A percentile compares a stretch with the other conserved stretches of the same genome.
These are phyloP conservation scores for Perognathus longimembris DNA, from an alignment of 2,113 vertebrate species.

Conservation along the genomic window DNA sequence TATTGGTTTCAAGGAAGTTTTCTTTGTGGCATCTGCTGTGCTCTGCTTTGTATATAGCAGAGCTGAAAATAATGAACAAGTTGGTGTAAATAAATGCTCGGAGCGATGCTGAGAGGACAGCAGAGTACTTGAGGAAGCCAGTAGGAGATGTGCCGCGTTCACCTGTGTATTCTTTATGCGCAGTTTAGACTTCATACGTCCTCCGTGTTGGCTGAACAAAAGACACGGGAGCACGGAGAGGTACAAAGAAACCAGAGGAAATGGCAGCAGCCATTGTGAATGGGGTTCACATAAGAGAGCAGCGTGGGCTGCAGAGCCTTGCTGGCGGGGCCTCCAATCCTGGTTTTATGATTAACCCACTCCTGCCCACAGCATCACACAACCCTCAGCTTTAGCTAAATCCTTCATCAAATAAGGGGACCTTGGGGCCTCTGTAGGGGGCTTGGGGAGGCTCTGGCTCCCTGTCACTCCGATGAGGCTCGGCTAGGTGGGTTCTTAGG, in stretches of 20 bases:
- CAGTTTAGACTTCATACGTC: not conserved
- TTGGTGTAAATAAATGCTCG: not conserved
- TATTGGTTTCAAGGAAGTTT: not conserved
- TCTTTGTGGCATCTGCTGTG: not conserved
- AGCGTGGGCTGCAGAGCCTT: no score
- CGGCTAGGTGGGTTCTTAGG: not conserved
- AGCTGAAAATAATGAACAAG: slow-evolving; percentile 17
- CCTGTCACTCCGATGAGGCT: accelerated
- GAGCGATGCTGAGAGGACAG: not conserved
- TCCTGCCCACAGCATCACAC: no score
- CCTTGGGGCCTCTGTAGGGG: not conserved
- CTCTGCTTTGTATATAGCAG: not conserved
- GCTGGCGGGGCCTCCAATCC: no score
- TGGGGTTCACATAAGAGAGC: accelerated
- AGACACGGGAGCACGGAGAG: accelerated
- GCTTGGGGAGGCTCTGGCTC: not conserved
- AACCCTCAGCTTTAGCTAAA: not conserved
- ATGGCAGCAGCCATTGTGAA: no score
- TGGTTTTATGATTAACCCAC: not conserved
- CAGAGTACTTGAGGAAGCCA: not conserved
- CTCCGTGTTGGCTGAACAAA: accelerated
- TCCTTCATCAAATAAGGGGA: accelerated
- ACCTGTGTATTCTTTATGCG: not conserved
- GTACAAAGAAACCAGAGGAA: not conserved
- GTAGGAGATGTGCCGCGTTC: accelerated